Base-by-base conservation (phyloP, 2,888 invertebrate species). In the Oxystoma pomonae region DNA sequence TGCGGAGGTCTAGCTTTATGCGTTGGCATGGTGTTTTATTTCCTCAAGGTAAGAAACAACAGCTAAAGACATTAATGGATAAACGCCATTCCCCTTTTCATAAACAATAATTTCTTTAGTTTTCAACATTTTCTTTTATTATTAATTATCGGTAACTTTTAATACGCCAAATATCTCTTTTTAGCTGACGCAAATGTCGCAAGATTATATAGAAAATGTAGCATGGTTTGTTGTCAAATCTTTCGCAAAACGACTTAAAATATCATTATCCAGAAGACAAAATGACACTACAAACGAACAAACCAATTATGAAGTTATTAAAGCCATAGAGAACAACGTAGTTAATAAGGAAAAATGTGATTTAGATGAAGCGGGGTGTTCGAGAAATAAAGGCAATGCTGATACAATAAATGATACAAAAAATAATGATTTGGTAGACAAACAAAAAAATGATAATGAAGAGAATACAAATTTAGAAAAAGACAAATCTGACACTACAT, bases 1-100 rank as follows among this genome's bases (percentile, higher is more conserved):
- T 92, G 92, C 74, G 93, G 92, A 2, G 90, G 90, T 1, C 81
- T 92, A 3, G 86, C 90, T 0, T 80, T 94, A 59, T 80, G 83
- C 5, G 80, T 86, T 7, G 90, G 89, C 0, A 83, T 86, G 2
- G 81, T 86, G 0, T 87, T 90, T 75, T 91, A 90, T 75, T 87
- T 88, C 53, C 82, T 90, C 65, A 84, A 88, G 84, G 90, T 90
- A 71, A 77, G 75, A 68, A 18, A 5, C 9, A 9, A 22, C n/a
- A n/a, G n/a, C 7, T 57, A 55, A 55, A 16, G 19, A 21, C 20
- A 19, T 17, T 20, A 55, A 62, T 35, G 18, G 20, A 59, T n/a
- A n/a, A n/a, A n/a, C n/a, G n/a, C n/a, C n/a, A n/a, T n/a, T n/a
- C n/a, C n/a, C n/a, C n/a, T n/a, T n/a, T n/a, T n/a, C n/a, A n/a